Percentiles rank a stretch among this genome's conserved stretches.
These are phyloP conservation scores for Corythornis cristatus DNA, from an alignment of 2,113 vertebrate species.

Conservation along the genomic window DNA sequence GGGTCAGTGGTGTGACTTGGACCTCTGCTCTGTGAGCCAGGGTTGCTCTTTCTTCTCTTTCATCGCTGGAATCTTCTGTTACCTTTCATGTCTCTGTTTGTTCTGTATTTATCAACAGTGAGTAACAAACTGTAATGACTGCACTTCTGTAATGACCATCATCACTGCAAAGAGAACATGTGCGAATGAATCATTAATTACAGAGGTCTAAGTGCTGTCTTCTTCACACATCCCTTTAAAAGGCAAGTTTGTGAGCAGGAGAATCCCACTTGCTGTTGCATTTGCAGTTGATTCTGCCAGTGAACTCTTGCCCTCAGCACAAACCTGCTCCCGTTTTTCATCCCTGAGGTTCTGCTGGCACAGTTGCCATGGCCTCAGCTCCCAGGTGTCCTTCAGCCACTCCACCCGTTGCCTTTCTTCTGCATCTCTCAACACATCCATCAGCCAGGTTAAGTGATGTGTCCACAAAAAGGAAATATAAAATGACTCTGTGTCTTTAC, in stretches of 20 bases:
- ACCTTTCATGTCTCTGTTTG: neutral
- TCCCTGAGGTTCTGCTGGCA: neutral
- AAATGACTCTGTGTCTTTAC: neutral
- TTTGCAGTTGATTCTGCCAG: neutral
- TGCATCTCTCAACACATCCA: neutral
- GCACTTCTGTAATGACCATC: constrained; percentile 6
- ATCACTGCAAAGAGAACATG: constrained; percentile 6
- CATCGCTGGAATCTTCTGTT: neutral
- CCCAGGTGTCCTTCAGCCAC: neutral
- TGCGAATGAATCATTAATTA: constrained; percentile 54
- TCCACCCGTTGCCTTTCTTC: neutral
- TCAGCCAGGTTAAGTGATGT: neutral
- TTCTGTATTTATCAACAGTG: constrained; percentile 23
- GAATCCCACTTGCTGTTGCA: neutral
- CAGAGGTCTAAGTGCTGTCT: neutral
- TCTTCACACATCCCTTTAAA: neutral
- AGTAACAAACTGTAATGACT: neutral
- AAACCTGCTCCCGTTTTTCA: neutral
- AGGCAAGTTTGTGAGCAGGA: neutral
- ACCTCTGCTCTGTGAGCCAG: neutral
- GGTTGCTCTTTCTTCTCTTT: neutral
- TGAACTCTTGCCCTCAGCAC: neutral
- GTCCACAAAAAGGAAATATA: neutral
- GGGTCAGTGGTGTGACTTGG: too few relatives aligned
- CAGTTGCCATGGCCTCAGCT: neutral